phyloP scores from a whole-genome alignment of 1,140 invertebrate genomes.

The Drosophila suzukii region DNA sequence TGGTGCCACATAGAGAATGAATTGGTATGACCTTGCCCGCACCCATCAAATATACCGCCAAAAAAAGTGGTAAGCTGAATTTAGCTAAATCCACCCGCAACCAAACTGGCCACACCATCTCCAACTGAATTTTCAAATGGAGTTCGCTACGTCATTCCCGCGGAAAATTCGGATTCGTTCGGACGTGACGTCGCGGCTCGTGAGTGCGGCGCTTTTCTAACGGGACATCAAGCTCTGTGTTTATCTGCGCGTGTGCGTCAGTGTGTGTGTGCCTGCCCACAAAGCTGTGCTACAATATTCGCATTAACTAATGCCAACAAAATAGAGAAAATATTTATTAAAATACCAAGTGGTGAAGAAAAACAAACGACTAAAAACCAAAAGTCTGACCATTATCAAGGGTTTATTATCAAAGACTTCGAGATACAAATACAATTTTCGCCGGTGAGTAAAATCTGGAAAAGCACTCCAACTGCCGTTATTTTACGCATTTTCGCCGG shows the following conservation, averaged over 20 bases:
- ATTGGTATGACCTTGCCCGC: no score
- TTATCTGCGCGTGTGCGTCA: slow-evolving; percentile 20
- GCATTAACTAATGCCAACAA: slow-evolving; percentile 38
- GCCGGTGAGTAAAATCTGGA: slow-evolving; percentile 58
- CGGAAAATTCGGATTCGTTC: slow-evolving; percentile 14
- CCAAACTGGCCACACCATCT: not conserved
- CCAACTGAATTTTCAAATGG: not conserved
- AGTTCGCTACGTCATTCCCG: not conserved
- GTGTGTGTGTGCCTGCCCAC: slow-evolving; percentile 27
- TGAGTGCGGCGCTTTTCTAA: slow-evolving; percentile 21
- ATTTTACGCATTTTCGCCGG: slow-evolving; percentile 67
- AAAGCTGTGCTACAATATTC: slow-evolving; percentile 30
- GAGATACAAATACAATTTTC: slow-evolving; percentile 18
- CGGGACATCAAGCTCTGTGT: slow-evolving; percentile 11
- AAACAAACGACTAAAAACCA: slow-evolving; percentile 4
- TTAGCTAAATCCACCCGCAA: not conserved
- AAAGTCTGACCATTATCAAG: slow-evolving; percentile 9
- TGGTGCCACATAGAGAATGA: no score
- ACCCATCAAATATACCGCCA: no score
- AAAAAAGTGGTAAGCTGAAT: not conserved
- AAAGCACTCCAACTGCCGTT: slow-evolving; percentile 38
- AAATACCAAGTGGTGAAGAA: slow-evolving; percentile 12
- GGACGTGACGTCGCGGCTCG: slow-evolving; percentile 29
- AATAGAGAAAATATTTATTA: slow-evolving; percentile 31
- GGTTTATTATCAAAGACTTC: slow-evolving; percentile 1